phyloP scores from a whole-genome alignment of 1,140 invertebrate genomes.

The Armadillidium nasatum region DNA sequence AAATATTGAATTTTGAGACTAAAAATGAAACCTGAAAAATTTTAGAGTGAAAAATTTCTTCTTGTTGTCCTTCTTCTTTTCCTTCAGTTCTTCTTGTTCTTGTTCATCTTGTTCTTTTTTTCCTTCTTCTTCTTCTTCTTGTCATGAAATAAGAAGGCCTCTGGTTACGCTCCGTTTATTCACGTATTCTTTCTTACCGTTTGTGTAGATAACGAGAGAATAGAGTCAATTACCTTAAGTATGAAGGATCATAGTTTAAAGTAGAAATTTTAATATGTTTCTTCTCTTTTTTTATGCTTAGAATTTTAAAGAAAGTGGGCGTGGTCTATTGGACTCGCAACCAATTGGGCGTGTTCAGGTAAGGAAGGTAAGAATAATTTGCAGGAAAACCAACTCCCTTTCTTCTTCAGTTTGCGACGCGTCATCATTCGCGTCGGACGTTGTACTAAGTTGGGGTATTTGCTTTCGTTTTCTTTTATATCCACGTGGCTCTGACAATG shows the following conservation, averaged over 20 bases:
- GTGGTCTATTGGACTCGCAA: not conserved
- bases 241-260: constrained; percentile 13
- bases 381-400: constrained; percentile 2
- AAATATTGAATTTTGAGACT: too few species aligned
- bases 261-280: constrained; percentile 9
- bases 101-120: too few species aligned
- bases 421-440: not conserved
- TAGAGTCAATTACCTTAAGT: constrained; percentile 4
- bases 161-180: too few species aligned
- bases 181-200: too few species aligned
- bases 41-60: too few species aligned
- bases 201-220: not conserved
- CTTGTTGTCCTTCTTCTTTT: too few species aligned
- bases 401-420: not conserved
- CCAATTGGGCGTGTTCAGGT: not conserved
- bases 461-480: not conserved
- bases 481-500: not conserved
- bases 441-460: not conserved
- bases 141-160: too few species aligned
- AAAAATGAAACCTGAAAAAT: too few species aligned
- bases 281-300: not conserved
- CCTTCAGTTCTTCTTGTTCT: too few species aligned
- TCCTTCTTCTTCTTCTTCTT: too few species aligned
- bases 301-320: constrained; percentile 9
- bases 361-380: not conserved